Conservation (phyloP, 2,797 vertebrate genomes). For the Leuciscus waleckii region DNA sequence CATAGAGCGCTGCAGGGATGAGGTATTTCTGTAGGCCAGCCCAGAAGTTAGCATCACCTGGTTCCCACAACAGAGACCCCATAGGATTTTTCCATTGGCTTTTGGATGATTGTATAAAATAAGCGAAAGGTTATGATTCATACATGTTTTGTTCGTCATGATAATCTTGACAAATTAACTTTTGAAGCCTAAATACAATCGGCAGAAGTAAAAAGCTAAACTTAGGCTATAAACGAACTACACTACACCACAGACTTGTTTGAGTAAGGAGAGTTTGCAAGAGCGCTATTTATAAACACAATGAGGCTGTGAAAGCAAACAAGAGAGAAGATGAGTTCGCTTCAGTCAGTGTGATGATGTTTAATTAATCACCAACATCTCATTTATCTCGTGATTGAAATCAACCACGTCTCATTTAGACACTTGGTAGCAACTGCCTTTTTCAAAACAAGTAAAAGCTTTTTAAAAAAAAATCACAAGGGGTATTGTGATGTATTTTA, state of each 20-base stretch:
- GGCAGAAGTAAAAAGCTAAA: not conserved
- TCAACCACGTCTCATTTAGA: too few species aligned
- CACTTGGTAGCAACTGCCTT: too few species aligned
- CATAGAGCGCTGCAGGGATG: not conserved
- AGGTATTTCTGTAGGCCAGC: not conserved
- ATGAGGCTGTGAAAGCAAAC: not conserved
- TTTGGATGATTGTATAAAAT: not conserved
- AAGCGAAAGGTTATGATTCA: not conserved
- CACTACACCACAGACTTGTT: not conserved
- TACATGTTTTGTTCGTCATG: not conserved
- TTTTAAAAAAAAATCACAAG: too few species aligned
- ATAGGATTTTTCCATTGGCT: not conserved
- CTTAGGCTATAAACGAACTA: not conserved
- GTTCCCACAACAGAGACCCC: not conserved
- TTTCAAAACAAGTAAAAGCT: too few species aligned
- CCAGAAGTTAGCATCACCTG: not conserved
- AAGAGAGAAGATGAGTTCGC: not conserved
- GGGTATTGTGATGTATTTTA: not conserved
- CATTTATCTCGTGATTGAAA: too few species aligned
- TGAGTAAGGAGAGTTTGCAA: not conserved
- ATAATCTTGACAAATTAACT: not conserved
- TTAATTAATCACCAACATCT: not conserved
- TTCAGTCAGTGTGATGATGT: not conserved
- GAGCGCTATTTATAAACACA: not conserved
- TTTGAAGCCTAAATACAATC: not conserved